phyloP scores from a whole-genome alignment of 2,113 vertebrate species.

The Halcyon malimbica region DNA sequence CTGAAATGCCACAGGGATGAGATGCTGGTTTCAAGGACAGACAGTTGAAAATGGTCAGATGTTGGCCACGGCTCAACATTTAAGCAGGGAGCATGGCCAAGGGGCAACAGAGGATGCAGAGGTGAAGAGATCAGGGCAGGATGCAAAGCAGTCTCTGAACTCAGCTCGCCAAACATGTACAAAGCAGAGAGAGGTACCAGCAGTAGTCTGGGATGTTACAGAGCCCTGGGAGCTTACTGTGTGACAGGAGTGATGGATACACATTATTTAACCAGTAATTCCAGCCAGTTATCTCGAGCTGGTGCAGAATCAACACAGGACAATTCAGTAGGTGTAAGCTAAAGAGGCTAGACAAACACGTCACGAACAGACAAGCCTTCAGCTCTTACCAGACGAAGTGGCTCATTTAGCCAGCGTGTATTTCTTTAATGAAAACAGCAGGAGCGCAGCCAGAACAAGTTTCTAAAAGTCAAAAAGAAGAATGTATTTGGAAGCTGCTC shows the following conservation, averaged over 20 bases:
- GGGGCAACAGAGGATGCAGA: background rate
- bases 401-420: constrained; percentile 10
- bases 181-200: background rate
- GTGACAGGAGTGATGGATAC: background rate
- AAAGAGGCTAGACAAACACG: background rate
- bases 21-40: background rate
- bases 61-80: background rate
- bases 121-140: background rate
- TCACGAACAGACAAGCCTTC: background rate
- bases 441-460: background rate
- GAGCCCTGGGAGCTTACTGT: background rate
- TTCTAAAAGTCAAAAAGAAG: background rate
- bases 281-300: background rate
- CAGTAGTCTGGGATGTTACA: background rate
- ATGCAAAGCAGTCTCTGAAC: background rate
- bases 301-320: background rate
- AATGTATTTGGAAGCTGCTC: constrained; percentile 17
- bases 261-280: background rate
- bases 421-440: background rate
- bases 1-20: background rate
- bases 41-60: background rate
- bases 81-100: background rate
- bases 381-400: background rate
- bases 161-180: background rate
- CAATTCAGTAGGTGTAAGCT: background rate